Evolutionary conservation across 1,140 invertebrate genomes (phyloP).

Genomic region (Drosophila sproati): DNA sequence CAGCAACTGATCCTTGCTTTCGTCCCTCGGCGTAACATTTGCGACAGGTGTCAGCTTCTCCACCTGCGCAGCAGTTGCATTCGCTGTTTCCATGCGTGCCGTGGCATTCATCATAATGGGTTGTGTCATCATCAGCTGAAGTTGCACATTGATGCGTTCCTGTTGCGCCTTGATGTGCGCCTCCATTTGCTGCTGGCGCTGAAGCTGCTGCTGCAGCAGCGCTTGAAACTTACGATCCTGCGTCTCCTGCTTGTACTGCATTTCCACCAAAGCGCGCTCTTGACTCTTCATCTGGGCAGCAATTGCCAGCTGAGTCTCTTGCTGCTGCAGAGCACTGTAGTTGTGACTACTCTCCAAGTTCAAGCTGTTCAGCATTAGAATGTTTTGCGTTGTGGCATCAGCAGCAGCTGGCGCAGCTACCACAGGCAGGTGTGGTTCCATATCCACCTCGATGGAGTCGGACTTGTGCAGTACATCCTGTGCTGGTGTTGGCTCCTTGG

Average conservation of each 20-base stretch:
- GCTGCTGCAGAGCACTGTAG: constrained; percentile 85
- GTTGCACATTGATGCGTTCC: constrained; percentile 86
- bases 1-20: constrained; percentile 44
- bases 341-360: constrained; percentile 84
- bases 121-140: constrained; percentile 85
- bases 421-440: constrained; percentile 12
- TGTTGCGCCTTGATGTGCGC: constrained; percentile 85
- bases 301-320: constrained; percentile 85
- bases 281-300: constrained; percentile 86
- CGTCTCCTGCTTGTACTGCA: constrained; percentile 85
- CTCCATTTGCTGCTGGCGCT: constrained; percentile 85
- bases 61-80: neutral
- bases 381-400: constrained; percentile 53
- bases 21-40: constrained; percentile 2
- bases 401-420: neutral
- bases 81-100: neutral
- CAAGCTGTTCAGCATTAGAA: constrained; percentile 64
- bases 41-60: neutral
- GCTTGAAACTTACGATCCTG: constrained; percentile 85
- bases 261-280: constrained; percentile 85
- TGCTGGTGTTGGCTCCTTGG: constrained; percentile 6
- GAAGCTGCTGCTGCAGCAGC: constrained; percentile 85
- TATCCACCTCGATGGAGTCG: constrained; percentile 37
- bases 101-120: constrained; percentile 31
- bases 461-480: constrained; percentile 36